Percentiles rank a stretch among this genome's conserved stretches.
Conservation (phyloP, 2,113 vertebrate genomes). For the Entelurus aequoreus region DNA sequence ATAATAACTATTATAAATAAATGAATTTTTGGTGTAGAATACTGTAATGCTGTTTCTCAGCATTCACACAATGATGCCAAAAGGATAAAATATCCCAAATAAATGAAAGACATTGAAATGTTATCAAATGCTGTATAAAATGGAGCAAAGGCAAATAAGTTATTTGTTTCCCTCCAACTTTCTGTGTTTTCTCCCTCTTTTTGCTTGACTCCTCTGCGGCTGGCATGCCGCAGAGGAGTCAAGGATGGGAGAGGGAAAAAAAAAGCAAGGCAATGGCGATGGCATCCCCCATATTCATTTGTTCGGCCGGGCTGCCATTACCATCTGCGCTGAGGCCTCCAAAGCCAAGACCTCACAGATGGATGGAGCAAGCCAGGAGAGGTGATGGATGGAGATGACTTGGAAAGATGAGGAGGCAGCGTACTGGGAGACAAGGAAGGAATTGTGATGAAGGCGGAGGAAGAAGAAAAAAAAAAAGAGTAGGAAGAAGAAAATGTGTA, state of each 20-base stretch:
- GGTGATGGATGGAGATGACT: constrained; percentile 31
- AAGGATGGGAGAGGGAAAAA: constrained; percentile 17
- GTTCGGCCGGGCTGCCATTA: constrained; percentile 41
- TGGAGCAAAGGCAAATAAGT: too few relatives aligned
- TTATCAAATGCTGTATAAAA: too few relatives aligned
- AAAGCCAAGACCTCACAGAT: constrained; percentile 42
- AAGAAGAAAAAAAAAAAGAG: not conserved
- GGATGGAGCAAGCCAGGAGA: constrained; percentile 37
- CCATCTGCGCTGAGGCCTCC: constrained; percentile 45
- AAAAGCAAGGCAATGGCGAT: constrained; percentile 14
- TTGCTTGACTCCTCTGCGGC: constrained; percentile 18
- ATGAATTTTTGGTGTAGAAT: too few relatives aligned
- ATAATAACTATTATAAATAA: too few relatives aligned
- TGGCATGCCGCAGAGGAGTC: constrained; percentile 33
- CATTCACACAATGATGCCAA: too few relatives aligned
- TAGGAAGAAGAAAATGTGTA: constrained; percentile 7
- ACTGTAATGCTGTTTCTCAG: too few relatives aligned
- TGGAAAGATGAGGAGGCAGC: constrained; percentile 5
- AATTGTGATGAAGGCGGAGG: not conserved
- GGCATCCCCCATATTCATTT: constrained; percentile 40
- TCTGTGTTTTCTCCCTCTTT: constrained; percentile 13
- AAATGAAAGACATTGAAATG: too few relatives aligned
- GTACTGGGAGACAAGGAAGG: not conserved
- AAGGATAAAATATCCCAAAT: too few relatives aligned
- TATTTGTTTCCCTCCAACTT: constrained; percentile 16